phyloP scores from a whole-genome alignment of 1,140 invertebrate species.

The Camponotus pennsylvanicus region DNA sequence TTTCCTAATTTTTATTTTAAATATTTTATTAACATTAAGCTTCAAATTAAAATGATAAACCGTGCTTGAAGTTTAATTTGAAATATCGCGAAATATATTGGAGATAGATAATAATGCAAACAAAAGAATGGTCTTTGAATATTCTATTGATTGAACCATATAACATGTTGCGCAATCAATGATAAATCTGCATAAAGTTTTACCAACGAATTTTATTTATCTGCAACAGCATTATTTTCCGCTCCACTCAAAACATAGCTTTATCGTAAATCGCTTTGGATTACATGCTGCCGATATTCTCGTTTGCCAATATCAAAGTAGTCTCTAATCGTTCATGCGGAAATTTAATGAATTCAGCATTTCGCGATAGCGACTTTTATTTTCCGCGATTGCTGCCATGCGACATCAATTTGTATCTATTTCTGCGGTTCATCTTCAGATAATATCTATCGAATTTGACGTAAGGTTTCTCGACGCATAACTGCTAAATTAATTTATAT shows the following conservation, averaged over 20 bases:
- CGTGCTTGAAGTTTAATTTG: neutral
- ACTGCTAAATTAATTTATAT: neutral
- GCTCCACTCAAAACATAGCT: conserved; percentile 2
- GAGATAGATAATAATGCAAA: neutral
- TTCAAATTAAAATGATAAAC: conserved; percentile 7
- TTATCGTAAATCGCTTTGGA: conserved; percentile 49
- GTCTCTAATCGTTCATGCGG: conserved; percentile 56
- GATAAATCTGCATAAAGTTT: conserved; percentile 41
- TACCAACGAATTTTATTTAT: conserved; percentile 20
- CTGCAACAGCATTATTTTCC: conserved; percentile 23
- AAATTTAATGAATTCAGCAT: conserved; percentile 57
- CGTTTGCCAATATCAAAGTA: conserved; percentile 50
- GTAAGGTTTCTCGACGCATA: neutral
- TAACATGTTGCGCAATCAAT: neutral
- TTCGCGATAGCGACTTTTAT: conserved; percentile 46
- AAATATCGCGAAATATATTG: neutral
- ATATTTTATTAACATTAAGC: neutral
- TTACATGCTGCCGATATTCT: conserved; percentile 32
- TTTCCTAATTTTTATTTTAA: neutral
- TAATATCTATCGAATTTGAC: neutral
- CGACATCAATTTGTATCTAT: conserved; percentile 15
- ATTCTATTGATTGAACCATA: conserved; percentile 4
- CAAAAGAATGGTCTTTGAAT: neutral
- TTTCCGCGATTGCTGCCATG: neutral
- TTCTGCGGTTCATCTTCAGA: neutral